A percentile compares a stretch with the other conserved stretches of the same genome.
These are phyloP conservation scores for Eledone cirrhosa DNA, from an alignment of 2,888 invertebrate species.

Conservation along the genomic window DNA sequence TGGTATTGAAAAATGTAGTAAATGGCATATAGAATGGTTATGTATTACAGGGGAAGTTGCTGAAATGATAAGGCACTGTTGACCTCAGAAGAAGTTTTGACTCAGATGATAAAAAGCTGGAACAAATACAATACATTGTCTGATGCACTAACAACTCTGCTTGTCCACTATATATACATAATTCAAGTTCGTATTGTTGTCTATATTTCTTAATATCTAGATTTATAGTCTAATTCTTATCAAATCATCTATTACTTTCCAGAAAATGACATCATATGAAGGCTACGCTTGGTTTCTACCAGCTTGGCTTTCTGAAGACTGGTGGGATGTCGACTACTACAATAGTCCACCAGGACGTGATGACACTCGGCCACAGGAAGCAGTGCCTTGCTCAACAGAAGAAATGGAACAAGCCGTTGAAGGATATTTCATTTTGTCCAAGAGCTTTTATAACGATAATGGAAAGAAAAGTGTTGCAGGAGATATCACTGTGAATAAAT, in stretches of 20 bases:
- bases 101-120: too few relatives aligned
- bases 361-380: slow-evolving; percentile 62
- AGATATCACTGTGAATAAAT: slow-evolving; percentile 72
- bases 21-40: too few relatives aligned
- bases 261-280: slow-evolving; percentile 68
- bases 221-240: too few relatives aligned
- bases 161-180: too few relatives aligned
- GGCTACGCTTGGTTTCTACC: slow-evolving; percentile 90
- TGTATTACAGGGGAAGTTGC: too few relatives aligned
- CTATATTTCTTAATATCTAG: too few relatives aligned
- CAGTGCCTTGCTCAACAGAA: slow-evolving; percentile 72
- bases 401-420: slow-evolving; percentile 75
- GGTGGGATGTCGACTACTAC: slow-evolving; percentile 73
- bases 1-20: too few relatives aligned
- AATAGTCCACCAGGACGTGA: slow-evolving; percentile 50
- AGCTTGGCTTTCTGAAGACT: slow-evolving; percentile 72
- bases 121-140: too few relatives aligned
- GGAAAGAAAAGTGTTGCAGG: slow-evolving; percentile 73
- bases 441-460: slow-evolving; percentile 75
- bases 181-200: too few relatives aligned
- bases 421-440: slow-evolving; percentile 78
- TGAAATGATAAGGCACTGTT: too few relatives aligned
- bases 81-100: too few relatives aligned
- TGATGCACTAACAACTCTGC: too few relatives aligned
- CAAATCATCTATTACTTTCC: slow-evolving; percentile 8